Evolutionary conservation across 2,888 invertebrate species (phyloP).

Genomic region (Ochropacha duplaris): DNA sequence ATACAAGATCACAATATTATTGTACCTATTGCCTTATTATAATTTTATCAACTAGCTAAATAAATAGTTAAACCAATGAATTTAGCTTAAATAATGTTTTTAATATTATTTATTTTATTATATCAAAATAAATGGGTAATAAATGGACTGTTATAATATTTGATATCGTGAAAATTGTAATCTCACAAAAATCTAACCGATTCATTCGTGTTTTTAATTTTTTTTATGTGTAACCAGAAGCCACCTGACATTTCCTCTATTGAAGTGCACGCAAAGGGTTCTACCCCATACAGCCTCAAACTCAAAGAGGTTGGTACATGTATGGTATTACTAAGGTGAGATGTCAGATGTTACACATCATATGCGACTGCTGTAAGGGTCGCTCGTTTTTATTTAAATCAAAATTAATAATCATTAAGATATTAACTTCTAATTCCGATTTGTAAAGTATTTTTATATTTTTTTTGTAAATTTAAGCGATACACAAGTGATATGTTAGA

Average conservation of each 20-base stretch:
- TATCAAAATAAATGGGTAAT: background rate
- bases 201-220: no score
- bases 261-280: no score
- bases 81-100: background rate
- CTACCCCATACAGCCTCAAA: no score
- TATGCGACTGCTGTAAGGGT: no score
- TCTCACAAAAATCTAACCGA: background rate
- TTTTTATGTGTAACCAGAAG: no score
- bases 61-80: background rate
- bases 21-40: no score
- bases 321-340: no score
- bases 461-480: background rate
- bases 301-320: no score
- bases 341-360: no score
- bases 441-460: background rate
- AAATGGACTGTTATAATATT: background rate
- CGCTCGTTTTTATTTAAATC: constrained; percentile 9
- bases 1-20: no score
- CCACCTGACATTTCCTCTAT: no score
- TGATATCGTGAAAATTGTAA: background rate
- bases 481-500: background rate
- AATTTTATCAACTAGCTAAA: background rate
- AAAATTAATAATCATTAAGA: background rate
- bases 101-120: background rate
- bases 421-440: background rate